Evolutionary conservation across 2,797 vertebrate genomes (phyloP).

Genomic region (Morelia viridis): DNA sequence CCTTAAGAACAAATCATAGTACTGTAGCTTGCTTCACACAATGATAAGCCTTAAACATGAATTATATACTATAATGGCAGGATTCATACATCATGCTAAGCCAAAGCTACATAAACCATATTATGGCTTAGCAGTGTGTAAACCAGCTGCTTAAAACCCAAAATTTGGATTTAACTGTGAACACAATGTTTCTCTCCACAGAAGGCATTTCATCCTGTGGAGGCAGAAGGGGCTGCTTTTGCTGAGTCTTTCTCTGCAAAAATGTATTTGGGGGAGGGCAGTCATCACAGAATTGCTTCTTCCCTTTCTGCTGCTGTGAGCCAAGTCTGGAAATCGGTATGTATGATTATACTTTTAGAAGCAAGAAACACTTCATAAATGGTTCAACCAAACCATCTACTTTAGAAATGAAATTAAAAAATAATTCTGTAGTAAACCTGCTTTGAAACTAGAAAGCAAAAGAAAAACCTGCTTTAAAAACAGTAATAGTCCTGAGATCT

Average conservation of each 20-base stretch:
- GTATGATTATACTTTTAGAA: not conserved
- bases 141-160: not conserved
- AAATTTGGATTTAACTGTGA: not conserved
- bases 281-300: not conserved
- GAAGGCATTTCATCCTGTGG: slow-evolving; percentile 1
- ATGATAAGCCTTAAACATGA: not conserved
- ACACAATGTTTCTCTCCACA: not conserved
- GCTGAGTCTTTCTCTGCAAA: not conserved
- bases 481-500: not conserved
- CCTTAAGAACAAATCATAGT: not conserved
- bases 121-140: not conserved
- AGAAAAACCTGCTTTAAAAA: not conserved
- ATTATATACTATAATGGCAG: not conserved
- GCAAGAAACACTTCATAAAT: not conserved
- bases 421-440: not conserved
- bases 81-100: not conserved
- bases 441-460: not conserved
- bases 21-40: not conserved
- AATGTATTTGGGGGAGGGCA: not conserved
- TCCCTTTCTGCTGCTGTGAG: not conserved
- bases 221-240: not conserved
- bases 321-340: not conserved
- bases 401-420: not conserved
- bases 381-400: not conserved
- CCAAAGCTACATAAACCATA: not conserved